phyloP scores from a whole-genome alignment of 2,113 vertebrate genomes.

The Chamaea fasciata region DNA sequence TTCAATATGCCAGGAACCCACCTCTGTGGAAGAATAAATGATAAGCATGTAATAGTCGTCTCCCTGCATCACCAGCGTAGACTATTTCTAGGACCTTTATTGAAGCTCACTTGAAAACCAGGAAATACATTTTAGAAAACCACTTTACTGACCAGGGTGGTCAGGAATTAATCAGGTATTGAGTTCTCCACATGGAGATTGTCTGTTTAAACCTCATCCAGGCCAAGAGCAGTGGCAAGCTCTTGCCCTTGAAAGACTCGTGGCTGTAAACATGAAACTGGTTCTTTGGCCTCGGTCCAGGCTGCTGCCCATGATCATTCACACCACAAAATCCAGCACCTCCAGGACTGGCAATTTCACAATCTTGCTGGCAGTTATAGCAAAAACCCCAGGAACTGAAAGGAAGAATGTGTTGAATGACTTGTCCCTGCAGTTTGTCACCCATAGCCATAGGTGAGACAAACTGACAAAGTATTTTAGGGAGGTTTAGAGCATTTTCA shows the following conservation, averaged over 20 bases:
- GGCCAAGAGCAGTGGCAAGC: neutral
- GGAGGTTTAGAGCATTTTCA: neutral
- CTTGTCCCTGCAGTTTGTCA: neutral
- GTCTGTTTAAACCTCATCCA: constrained; percentile 14
- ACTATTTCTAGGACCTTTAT: neutral
- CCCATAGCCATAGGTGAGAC: neutral
- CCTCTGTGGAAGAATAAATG: neutral
- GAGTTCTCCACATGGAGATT: neutral
- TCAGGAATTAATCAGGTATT: constrained; percentile 19
- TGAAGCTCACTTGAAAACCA: neutral
- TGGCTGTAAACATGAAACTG: neutral
- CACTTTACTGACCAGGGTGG: neutral
- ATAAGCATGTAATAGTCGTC: neutral
- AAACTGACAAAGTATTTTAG: neutral
- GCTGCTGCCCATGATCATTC: neutral
- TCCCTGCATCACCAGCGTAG: neutral
- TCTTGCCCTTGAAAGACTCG: neutral
- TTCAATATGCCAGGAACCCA: neutral
- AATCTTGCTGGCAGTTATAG: neutral
- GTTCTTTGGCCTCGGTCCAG: neutral
- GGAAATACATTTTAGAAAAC: constrained; percentile 7
- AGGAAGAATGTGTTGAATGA: neutral
- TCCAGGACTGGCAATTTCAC: neutral
- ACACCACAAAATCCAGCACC: neutral
- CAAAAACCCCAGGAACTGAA: neutral